Conservation (phyloP, 2,113 vertebrate genomes). For the Chaenogobius annularis region DNA sequence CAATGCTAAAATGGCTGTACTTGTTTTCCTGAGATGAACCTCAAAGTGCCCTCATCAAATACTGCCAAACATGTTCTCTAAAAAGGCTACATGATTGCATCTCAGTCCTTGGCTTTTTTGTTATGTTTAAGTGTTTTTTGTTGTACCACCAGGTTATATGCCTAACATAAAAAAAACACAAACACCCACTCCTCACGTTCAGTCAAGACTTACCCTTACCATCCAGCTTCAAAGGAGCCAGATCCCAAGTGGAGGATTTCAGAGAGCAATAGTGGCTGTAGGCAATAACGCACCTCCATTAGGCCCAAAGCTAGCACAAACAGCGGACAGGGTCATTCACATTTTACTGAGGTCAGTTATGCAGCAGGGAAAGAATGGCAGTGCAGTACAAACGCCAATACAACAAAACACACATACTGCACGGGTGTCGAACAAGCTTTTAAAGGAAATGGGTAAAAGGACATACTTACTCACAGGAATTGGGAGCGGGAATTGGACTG, state of each 20-base stretch:
- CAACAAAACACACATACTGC: neutral
- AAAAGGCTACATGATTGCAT: neutral
- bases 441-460: neutral
- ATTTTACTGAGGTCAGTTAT: conserved; percentile 5
- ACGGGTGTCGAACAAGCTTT: neutral
- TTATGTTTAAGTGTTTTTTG: neutral
- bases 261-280: conserved; percentile 5
- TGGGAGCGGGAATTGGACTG: neutral
- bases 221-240: conserved; percentile 1
- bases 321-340: conserved; percentile 2
- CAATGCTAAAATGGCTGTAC: neutral
- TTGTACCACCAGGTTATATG: neutral
- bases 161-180: neutral
- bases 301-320: conserved; percentile 5
- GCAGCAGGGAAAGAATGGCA: neutral
- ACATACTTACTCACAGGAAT: neutral
- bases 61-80: neutral
- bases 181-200: neutral
- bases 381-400: neutral
- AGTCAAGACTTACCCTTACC: conserved; percentile 8
- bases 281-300: neutral
- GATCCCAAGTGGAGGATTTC: conserved; percentile 12
- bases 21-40: neutral
- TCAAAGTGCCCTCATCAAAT: neutral
- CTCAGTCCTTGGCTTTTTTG: neutral